Conservation (phyloP, 92 coral and sea anemone species). For the Actinostola sp. region DNA sequence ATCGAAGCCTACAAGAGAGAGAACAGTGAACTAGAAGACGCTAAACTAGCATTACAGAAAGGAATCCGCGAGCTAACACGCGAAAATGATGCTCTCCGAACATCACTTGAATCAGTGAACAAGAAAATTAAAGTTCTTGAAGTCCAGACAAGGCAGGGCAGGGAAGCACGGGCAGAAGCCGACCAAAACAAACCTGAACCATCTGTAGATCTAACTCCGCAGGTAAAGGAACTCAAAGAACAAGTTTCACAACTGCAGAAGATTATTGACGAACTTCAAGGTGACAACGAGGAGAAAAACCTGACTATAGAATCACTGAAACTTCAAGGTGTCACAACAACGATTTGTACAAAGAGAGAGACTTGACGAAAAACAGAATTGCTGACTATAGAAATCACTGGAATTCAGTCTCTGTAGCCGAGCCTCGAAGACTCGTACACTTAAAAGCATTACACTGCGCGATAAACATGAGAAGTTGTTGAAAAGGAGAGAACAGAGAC, state of each 20-base stretch:
- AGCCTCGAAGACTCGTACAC: slow-evolving; percentile 27
- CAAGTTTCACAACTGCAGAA: slow-evolving; percentile 35
- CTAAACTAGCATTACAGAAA: slow-evolving; percentile 41
- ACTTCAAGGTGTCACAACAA: slow-evolving; percentile 70
- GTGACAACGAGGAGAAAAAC: slow-evolving; percentile 42
- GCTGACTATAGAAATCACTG: slow-evolving; percentile 69
- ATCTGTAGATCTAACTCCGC: slow-evolving; percentile 16
- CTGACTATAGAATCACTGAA: slow-evolving; percentile 53
- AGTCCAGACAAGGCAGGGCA: slow-evolving; percentile 50
- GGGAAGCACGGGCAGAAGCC: slow-evolving; percentile 26
- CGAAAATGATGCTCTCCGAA: slow-evolving; percentile 62
- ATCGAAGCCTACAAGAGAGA: slow-evolving; percentile 38
- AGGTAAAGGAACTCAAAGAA: slow-evolving; percentile 41
- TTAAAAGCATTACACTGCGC: slow-evolving; percentile 60
- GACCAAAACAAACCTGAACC: slow-evolving; percentile 10
- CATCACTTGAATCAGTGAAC: slow-evolving; percentile 55
- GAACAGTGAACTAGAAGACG: slow-evolving; percentile 54
- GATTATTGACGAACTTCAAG: slow-evolving; percentile 43
- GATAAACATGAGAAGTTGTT: slow-evolving; percentile 76
- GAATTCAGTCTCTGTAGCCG: slow-evolving; percentile 48
- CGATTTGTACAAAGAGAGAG: slow-evolving; percentile 78
- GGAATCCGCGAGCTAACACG: slow-evolving; percentile 48
- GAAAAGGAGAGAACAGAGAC: slow-evolving; percentile 58
- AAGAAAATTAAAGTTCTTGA: slow-evolving; percentile 59
- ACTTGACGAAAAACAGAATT: slow-evolving; percentile 76